Evolutionary conservation across 2,888 invertebrate species (phyloP).

Genomic region (Conus canariensis): DNA sequence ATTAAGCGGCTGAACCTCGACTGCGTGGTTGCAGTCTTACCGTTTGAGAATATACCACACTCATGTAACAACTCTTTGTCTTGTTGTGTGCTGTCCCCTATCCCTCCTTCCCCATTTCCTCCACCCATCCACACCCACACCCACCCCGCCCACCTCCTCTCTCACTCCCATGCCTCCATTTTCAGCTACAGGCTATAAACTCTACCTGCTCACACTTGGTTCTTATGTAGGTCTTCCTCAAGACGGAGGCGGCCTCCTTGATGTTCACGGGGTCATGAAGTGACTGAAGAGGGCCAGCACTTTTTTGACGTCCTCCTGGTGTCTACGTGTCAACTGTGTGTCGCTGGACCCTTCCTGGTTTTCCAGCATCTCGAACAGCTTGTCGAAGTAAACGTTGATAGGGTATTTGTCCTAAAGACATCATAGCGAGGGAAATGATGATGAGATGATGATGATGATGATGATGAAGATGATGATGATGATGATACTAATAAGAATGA

Average conservation of each 20-base stretch:
- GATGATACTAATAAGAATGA: not conserved
- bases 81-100: no score
- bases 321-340: constrained; percentile 37
- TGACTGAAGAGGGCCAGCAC: constrained; percentile 49
- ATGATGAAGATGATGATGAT: no score
- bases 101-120: no score
- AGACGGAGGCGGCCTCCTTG: constrained; percentile 12
- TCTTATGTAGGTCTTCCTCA: not conserved
- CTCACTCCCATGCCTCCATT: no score
- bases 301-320: constrained; percentile 50
- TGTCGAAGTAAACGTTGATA: constrained; percentile 19
- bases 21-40: no score
- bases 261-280: constrained; percentile 25
- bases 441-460: not conserved
- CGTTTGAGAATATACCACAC: no score
- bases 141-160: no score
- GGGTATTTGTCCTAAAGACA: not conserved
- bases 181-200: no score
- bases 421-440: no score
- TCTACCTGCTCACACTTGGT: constrained; percentile 7
- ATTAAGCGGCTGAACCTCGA: no score
- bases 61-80: no score
- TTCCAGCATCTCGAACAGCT: constrained; percentile 25
- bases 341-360: constrained; percentile 24
- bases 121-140: no score